Conservation (phyloP, 23 tunicate species). For the Botrylloides violaceus region DNA sequence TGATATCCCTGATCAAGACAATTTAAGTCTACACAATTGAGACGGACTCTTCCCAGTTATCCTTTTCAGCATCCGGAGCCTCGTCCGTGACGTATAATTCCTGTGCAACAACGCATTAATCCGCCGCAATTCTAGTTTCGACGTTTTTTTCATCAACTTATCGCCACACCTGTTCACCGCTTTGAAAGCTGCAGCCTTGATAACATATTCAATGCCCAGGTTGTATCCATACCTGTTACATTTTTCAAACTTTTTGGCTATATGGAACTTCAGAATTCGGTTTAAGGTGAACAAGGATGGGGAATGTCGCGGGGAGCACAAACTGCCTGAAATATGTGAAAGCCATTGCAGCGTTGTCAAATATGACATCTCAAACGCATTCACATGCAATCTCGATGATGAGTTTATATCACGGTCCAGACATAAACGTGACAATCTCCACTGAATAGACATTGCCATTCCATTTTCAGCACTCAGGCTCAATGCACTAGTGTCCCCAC, state of each 20-base stretch:
- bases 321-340: too few species aligned
- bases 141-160: background rate
- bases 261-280: background rate
- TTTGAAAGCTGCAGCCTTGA: background rate
- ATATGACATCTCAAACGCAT: background rate
- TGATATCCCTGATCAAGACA: too few species aligned
- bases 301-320: background rate
- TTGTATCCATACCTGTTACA: background rate
- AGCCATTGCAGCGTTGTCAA: slow-evolving; percentile 18
- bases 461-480: background rate
- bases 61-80: background rate
- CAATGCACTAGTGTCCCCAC: background rate
- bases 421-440: background rate
- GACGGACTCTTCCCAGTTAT: background rate
- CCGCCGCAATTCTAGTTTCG: slow-evolving; percentile 4
- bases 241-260: slow-evolving; percentile 3
- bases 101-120: background rate
- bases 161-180: background rate
- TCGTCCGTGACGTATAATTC: background rate
- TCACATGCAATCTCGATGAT: background rate
- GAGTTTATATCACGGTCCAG: slow-evolving; percentile 11
- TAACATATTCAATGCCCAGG: background rate
- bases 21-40: background rate
- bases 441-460: background rate
- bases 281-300: background rate